phyloP scores from a whole-genome alignment of 2,113 vertebrate species.

The Bettongia penicillata region DNA sequence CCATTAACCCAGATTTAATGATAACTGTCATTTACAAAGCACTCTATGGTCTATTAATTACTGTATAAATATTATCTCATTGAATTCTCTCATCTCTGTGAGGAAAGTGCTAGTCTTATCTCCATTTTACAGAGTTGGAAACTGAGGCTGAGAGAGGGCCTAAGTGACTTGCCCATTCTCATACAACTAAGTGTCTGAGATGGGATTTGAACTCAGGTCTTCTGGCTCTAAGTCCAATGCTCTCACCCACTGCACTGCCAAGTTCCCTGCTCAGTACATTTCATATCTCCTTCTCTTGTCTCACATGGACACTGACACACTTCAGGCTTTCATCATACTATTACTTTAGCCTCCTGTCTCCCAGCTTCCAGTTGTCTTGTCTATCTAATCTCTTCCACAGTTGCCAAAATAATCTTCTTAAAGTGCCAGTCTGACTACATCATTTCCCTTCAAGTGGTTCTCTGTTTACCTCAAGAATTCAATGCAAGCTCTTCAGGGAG shows the following conservation, averaged over 20 bases:
- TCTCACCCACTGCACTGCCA: background rate
- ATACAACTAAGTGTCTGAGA: background rate
- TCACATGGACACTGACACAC: background rate
- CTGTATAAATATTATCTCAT: background rate
- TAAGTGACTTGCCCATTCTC: background rate
- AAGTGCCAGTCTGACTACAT: background rate
- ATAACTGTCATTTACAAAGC: background rate
- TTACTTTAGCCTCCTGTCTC: background rate
- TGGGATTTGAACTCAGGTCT: background rate
- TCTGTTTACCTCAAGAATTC: background rate
- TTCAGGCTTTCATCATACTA: background rate
- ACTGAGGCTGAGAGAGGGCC: background rate
- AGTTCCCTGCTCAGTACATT: background rate
- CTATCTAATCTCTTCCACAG: background rate
- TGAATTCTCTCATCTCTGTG: background rate
- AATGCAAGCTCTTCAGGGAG: background rate
- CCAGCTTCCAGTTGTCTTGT: background rate
- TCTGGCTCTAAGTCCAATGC: too few species aligned
- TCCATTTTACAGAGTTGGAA: background rate
- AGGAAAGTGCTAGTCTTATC: background rate
- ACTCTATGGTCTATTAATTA: background rate
- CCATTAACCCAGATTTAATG: background rate
- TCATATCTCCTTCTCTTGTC: background rate
- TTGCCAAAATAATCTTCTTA: background rate
- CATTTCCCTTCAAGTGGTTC: background rate